Evolutionary conservation across 2,113 vertebrate genomes (phyloP).

Genomic region (Sorex araneus): DNA sequence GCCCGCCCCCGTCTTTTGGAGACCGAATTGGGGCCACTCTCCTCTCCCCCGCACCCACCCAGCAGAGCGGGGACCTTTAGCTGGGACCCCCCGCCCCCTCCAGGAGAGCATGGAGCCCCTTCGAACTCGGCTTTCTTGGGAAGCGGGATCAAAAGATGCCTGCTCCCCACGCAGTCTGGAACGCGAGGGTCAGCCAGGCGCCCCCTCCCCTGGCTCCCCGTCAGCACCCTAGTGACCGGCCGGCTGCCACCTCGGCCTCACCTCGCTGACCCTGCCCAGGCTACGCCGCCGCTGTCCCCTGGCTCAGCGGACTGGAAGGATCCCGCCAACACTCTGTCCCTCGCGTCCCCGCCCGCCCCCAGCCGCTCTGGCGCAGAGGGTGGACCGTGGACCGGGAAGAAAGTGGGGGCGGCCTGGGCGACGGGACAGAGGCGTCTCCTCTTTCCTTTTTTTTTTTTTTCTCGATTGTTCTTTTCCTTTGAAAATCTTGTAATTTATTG

Average conservation of each 20-base stretch:
- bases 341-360: neutral
- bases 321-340: neutral
- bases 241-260: neutral
- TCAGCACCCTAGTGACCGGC: neutral
- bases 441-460: neutral
- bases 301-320: neutral
- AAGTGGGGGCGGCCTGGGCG: neutral
- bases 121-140: slow-evolving; percentile 50
- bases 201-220: neutral
- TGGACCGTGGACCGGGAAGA: neutral
- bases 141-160: slow-evolving; percentile 7
- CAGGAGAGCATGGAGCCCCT: neutral
- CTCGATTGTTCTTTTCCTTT: slow-evolving; percentile 59
- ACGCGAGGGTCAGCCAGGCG: neutral
- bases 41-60: neutral
- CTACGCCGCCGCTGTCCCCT: neutral
- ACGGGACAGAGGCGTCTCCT: slow-evolving; percentile 23
- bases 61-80: neutral
- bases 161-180: neutral
- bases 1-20: slow-evolving; percentile 37
- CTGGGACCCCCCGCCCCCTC: neutral
- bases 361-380: slow-evolving; percentile 9
- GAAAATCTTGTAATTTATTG: slow-evolving; percentile 89
- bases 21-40: slow-evolving; percentile 46
- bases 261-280: too few relatives aligned